A percentile compares a stretch with the other conserved stretches of the same genome.
Evolutionary conservation across 1,140 invertebrate species (phyloP).

Genomic region (Dendroctonus ponderosae): DNA sequence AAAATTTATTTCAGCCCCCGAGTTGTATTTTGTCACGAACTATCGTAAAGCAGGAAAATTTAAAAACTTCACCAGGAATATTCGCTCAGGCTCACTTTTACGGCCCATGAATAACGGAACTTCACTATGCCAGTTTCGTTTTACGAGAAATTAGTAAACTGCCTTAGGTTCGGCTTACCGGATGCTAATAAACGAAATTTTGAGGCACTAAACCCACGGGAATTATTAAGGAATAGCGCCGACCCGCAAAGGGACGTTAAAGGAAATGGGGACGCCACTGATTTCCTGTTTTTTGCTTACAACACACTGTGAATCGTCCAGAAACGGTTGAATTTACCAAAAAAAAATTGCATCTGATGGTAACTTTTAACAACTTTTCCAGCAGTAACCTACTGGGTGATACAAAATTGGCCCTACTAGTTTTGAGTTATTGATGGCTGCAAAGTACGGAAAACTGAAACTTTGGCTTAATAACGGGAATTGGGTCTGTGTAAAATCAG

Average conservation of each 20-base stretch:
- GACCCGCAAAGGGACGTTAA: neutral
- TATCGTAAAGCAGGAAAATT: conserved; percentile 15
- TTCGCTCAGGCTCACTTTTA: conserved; percentile 23
- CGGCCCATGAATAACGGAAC: conserved; percentile 11
- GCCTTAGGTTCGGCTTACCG: neutral
- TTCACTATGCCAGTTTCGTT: conserved; percentile 13
- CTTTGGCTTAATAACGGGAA: no score
- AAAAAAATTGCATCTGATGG: no score
- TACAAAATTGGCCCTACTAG: no score
- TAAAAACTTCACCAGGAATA: conserved; percentile 21
- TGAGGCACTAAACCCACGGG: neutral
- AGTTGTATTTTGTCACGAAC: conserved; percentile 28
- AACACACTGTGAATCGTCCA: neutral
- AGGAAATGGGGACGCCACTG: neutral
- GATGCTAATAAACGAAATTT: neutral
- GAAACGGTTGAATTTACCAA: neutral
- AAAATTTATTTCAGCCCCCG: conserved; percentile 12
- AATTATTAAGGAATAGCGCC: no score
- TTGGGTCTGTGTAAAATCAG: no score
- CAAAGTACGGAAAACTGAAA: no score
- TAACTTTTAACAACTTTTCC: no score
- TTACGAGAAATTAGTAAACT: conserved; percentile 15
- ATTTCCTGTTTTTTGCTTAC: neutral
- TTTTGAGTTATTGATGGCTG: no score
- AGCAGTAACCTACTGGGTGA: no score